phyloP scores from a whole-genome alignment of 2,113 vertebrate genomes.

The Carollia perspicillata region DNA sequence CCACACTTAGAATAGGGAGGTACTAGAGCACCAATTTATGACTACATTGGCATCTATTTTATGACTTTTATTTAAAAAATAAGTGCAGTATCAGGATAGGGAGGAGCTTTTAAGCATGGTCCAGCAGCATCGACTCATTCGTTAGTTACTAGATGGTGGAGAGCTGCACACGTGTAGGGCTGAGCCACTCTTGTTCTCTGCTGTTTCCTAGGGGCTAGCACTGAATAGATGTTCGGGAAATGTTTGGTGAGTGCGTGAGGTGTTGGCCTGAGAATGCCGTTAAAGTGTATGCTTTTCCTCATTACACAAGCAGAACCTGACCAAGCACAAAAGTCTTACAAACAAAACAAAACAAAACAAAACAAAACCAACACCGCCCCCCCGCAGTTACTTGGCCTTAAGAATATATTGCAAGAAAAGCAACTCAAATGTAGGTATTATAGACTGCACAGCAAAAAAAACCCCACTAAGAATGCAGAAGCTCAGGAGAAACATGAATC shows the following conservation, averaged over 20 bases:
- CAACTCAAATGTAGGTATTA: neutral
- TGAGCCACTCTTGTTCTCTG: neutral
- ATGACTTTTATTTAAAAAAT: constrained; percentile 6
- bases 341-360: neutral
- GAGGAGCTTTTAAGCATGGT: neutral
- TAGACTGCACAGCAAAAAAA: neutral
- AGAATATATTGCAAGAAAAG: neutral
- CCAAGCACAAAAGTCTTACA: neutral
- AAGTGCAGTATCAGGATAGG: neutral
- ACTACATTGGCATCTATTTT: neutral
- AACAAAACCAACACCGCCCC: too few species aligned
- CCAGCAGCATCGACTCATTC: neutral
- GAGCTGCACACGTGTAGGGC: rapidly evolving
- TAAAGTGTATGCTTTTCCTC: neutral
- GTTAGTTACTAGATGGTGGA: neutral
- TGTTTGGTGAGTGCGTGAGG: neutral
- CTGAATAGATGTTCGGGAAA: neutral
- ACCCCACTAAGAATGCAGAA: neutral
- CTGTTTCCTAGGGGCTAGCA: neutral
- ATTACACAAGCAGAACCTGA: neutral
- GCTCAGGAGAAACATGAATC: neutral
- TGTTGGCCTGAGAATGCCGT: neutral
- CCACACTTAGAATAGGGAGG: neutral
- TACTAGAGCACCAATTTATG: neutral
- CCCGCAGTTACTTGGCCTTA: neutral